Evolutionary conservation across 2,888 invertebrate species (phyloP).

Genomic region (Helleia helle): DNA sequence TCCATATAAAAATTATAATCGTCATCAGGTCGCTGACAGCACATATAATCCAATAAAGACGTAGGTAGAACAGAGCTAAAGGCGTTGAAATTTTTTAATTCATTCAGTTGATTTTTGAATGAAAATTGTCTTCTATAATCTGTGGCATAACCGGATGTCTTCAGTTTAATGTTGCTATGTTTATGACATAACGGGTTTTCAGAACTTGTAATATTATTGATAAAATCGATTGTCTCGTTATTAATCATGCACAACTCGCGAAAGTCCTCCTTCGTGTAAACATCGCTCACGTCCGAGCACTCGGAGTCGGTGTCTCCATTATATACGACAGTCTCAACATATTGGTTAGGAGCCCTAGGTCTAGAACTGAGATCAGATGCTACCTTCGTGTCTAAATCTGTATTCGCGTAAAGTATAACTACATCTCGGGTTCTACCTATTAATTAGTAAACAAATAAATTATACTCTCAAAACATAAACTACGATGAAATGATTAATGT

Average conservation of each 20-base stretch:
- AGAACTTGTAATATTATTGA: conserved; percentile 34
- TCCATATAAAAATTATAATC: conserved; percentile 62
- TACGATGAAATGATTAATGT: too few species aligned
- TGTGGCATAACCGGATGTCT: conserved; percentile 28
- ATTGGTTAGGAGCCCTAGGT: conserved; percentile 39
- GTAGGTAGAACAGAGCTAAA: conserved; percentile 36
- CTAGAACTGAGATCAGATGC: conserved; percentile 31
- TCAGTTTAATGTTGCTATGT: conserved; percentile 40
- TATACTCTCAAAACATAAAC: too few species aligned
- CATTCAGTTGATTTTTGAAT: conserved; percentile 42
- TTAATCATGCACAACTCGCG: conserved; percentile 38
- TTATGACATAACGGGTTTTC: conserved; percentile 49
- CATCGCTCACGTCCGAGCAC: conserved; percentile 42
- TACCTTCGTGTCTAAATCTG: conserved; percentile 44
- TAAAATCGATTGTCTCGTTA: conserved; percentile 44
- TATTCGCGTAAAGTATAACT: conserved; percentile 55
- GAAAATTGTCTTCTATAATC: conserved; percentile 37
- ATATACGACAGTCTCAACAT: conserved; percentile 51
- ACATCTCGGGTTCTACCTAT: conserved; percentile 34
- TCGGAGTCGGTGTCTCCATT: conserved; percentile 48
- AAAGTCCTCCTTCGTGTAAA: conserved; percentile 41
- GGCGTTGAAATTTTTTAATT: conserved; percentile 34
- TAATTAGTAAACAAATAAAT: background rate
- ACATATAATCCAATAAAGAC: conserved; percentile 53
- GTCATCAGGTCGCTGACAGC: conserved; percentile 51